Conservation (phyloP, 2,113 vertebrate species). For the Ellobius talpinus region DNA sequence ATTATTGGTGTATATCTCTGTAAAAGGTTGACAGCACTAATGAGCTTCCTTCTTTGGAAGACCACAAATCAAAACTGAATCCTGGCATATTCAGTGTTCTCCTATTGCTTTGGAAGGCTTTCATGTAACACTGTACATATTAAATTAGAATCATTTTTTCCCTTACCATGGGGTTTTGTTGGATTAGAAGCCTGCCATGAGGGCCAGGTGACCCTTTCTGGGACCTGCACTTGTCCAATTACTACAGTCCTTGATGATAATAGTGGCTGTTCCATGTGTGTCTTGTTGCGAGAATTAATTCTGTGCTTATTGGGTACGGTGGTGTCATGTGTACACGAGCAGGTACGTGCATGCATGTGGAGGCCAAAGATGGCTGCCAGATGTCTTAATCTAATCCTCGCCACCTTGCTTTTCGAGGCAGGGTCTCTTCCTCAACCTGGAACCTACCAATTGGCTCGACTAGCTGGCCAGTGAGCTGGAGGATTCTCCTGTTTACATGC, state of each 20-base stretch:
- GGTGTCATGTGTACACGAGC: neutral
- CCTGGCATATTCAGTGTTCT: neutral
- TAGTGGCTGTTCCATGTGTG: neutral
- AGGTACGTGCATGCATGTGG: neutral
- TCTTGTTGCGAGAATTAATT: neutral
- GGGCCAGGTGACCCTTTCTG: neutral
- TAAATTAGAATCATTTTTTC: slow-evolving; percentile 32
- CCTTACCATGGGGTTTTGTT: neutral
- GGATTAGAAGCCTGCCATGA: neutral
- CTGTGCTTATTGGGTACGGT: neutral
- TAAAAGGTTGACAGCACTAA: slow-evolving; percentile 77
- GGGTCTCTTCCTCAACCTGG: neutral
- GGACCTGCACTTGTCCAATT: neutral
- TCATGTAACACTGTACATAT: slow-evolving; percentile 44
- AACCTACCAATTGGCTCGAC: too few species aligned
- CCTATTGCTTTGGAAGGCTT: slow-evolving; percentile 38
- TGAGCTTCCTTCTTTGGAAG: slow-evolving; percentile 72
- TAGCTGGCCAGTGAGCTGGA: too few species aligned
- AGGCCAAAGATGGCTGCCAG: neutral
- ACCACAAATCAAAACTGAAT: slow-evolving; percentile 22
- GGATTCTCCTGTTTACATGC: neutral
- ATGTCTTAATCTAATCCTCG: neutral
- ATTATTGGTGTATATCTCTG: slow-evolving; percentile 7
- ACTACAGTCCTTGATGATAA: neutral
- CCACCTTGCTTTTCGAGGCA: neutral